phyloP scores from a whole-genome alignment of 2,113 vertebrate genomes.

The Galbula dea region DNA sequence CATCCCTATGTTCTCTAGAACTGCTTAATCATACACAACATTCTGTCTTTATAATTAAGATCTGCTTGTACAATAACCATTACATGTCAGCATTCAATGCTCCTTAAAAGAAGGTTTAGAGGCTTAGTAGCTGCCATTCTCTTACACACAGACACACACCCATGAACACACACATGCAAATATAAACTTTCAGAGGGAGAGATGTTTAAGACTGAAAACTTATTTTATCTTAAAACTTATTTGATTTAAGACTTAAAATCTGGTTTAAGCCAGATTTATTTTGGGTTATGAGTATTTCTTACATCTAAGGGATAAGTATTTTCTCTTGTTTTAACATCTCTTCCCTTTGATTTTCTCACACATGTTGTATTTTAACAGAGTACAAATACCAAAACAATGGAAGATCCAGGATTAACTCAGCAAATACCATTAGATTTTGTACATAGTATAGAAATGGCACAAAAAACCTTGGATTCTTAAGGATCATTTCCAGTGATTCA shows the following conservation, averaged over 20 bases:
- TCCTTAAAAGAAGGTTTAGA: slow-evolving; percentile 26
- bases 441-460: slow-evolving; percentile 17
- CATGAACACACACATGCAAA: background rate
- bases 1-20: slow-evolving; percentile 8
- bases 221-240: slow-evolving; percentile 61
- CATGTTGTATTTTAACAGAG: slow-evolving; percentile 55
- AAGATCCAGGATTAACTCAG: slow-evolving; percentile 63
- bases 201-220: slow-evolving; percentile 36
- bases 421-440: slow-evolving; percentile 57
- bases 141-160: background rate
- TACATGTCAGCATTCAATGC: background rate
- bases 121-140: background rate
- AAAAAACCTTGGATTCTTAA: slow-evolving; percentile 44
- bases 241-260: slow-evolving; percentile 51
- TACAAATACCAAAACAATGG: slow-evolving; percentile 61
- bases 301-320: slow-evolving; percentile 50
- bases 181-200: background rate
- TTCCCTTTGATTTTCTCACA: slow-evolving; percentile 58
- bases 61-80: slow-evolving; percentile 26
- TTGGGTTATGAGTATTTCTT: background rate
- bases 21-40: background rate
- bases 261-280: slow-evolving; percentile 50
- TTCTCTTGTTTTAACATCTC: slow-evolving; percentile 40
- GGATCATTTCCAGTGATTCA: slow-evolving; percentile 48
- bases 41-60: slow-evolving; percentile 23